Conservation (phyloP, 2,888 invertebrate genomes). For the Cyrtodaria siliqua region DNA sequence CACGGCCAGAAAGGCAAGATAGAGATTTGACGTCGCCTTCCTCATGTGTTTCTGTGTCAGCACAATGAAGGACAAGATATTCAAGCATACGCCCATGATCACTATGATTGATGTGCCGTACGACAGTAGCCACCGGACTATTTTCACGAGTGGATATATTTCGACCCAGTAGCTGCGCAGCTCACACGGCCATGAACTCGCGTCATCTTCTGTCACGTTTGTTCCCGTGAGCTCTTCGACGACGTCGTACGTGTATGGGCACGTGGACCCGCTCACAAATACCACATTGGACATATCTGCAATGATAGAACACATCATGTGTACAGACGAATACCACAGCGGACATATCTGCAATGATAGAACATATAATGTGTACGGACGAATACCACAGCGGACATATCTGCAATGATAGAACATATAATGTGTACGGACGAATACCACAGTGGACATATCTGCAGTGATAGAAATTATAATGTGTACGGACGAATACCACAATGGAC, state of each 20-base stretch:
- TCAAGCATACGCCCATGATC: slow-evolving; percentile 65
- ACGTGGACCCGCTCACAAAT: slow-evolving; percentile 58
- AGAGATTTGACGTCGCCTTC: slow-evolving; percentile 67
- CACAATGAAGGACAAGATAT: slow-evolving; percentile 65
- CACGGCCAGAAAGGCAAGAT: slow-evolving; percentile 70
- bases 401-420: no score
- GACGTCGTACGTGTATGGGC: slow-evolving; percentile 64
- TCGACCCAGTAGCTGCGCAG: slow-evolving; percentile 66
- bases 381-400: no score
- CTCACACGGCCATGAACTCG: slow-evolving; percentile 71
- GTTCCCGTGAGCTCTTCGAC: slow-evolving; percentile 64
- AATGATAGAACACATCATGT: slow-evolving; percentile 11
- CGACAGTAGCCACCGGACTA: slow-evolving; percentile 68
- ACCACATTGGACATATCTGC: slow-evolving; percentile 46
- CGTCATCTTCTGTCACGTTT: slow-evolving; percentile 64
- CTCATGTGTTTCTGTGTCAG: slow-evolving; percentile 69
- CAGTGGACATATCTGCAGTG: no score
- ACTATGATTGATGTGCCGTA: slow-evolving; percentile 73
- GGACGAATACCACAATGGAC: no score
- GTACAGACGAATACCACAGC: no score
- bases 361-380: no score
- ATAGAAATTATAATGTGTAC: no score
- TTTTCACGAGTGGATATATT: slow-evolving; percentile 65
- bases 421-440: no score
- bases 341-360: no score